Conservation (phyloP, 2,113 vertebrate genomes). For the Chelonoidis abingdonii region DNA sequence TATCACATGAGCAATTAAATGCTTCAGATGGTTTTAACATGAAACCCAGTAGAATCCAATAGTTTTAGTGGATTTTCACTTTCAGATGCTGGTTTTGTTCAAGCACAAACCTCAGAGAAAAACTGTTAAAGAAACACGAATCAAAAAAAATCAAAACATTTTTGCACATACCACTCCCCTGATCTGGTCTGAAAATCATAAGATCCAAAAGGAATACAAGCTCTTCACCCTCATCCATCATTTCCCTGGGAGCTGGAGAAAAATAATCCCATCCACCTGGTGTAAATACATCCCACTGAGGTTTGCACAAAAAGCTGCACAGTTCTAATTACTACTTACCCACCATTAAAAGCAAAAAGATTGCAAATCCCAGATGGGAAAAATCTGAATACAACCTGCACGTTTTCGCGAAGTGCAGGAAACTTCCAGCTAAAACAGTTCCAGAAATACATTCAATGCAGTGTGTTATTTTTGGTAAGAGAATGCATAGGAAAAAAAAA, state of each 20-base stretch:
- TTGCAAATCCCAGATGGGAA: neutral
- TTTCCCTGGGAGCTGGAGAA: neutral
- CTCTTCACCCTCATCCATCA: neutral
- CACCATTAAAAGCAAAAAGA: fast-evolving
- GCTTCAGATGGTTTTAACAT: neutral
- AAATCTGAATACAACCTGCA: neutral
- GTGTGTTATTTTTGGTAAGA: neutral
- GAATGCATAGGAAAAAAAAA: neutral
- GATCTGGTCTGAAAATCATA: neutral
- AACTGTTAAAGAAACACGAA: fast-evolving
- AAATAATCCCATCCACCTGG: neutral
- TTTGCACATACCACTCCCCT: fast-evolving
- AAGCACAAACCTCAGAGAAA: fast-evolving
- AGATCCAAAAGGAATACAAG: fast-evolving
- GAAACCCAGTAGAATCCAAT: neutral
- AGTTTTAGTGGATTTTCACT: neutral
- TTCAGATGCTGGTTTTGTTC: neutral
- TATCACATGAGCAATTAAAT: neutral
- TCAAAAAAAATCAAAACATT: neutral
- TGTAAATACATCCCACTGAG: neutral
- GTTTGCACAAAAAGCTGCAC: neutral
- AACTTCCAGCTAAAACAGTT: neutral
- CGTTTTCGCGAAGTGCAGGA: neutral
- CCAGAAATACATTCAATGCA: neutral
- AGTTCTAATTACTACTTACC: neutral